phyloP scores from a whole-genome alignment of 2,797 vertebrate genomes.

The Eurystomus glaucurus region DNA sequence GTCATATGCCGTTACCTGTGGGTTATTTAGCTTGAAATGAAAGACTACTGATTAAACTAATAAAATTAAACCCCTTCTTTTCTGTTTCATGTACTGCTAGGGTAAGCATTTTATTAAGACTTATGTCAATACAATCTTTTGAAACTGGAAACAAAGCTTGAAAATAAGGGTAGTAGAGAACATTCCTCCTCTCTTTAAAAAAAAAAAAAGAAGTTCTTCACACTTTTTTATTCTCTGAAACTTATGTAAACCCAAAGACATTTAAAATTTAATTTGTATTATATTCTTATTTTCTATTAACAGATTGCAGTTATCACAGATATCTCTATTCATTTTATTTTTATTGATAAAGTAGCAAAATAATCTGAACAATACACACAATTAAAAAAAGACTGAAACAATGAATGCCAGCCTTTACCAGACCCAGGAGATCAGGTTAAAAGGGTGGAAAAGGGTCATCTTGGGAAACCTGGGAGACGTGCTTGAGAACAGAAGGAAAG shows the following conservation, averaged over 20 bases:
- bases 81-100: no score
- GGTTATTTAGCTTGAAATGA: not conserved
- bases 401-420: not conserved
- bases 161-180: not conserved
- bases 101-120: not conserved
- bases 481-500: not conserved
- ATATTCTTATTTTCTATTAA: not conserved
- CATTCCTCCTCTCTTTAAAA: not conserved
- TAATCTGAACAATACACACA: not conserved
- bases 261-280: not conserved
- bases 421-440: not conserved
- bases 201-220: not conserved
- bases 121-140: slow-evolving; percentile 23
- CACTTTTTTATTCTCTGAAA: not conserved
- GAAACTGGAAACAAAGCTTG: not conserved
- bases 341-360: not conserved
- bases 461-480: not conserved
- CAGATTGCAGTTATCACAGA: not conserved
- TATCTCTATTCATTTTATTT: not conserved
- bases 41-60: not conserved
- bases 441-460: rapidly evolving
- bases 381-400: not conserved
- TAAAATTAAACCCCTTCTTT: no score
- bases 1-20: not conserved
- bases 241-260: not conserved